phyloP scores from a whole-genome alignment of 2,797 vertebrate genomes.

The Hirundo rustica region DNA sequence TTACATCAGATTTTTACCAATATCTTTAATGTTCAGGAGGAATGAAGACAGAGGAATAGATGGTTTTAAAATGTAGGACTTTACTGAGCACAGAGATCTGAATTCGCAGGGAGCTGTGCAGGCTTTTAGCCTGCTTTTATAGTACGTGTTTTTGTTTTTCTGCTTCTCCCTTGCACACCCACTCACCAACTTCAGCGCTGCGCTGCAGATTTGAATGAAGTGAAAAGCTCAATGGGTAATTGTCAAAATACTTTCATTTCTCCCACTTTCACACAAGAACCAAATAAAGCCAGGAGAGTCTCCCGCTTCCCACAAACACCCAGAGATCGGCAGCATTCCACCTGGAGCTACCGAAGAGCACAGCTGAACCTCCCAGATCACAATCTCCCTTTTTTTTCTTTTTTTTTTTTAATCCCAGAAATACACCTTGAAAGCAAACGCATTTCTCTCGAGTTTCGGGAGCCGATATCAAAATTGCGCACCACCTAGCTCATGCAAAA shows the following conservation, averaged over 20 bases:
- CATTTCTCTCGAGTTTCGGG: neutral
- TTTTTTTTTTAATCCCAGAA: neutral
- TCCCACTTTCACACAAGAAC: constrained; percentile 44
- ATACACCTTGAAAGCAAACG: neutral
- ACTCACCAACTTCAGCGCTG: constrained; percentile 41
- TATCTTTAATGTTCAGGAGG: neutral
- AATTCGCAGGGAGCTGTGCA: neutral
- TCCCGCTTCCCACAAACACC: neutral
- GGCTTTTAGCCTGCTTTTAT: constrained; percentile 11
- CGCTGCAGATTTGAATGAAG: constrained; percentile 57
- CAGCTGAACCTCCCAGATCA: neutral
- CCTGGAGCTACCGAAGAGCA: neutral
- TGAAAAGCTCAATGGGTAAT: constrained; percentile 67
- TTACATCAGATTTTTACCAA: neutral
- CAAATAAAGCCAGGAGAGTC: constrained; percentile 48
- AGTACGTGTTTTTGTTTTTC: constrained; percentile 33
- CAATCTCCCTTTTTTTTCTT: neutral
- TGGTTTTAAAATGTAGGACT: neutral
- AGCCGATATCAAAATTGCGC: neutral
- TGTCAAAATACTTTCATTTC: constrained; percentile 53
- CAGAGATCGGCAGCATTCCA: constrained; percentile 27
- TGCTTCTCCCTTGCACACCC: constrained; percentile 60
- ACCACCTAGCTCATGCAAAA: constrained; percentile 34
- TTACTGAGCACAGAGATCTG: neutral
- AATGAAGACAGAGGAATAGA: neutral